A percentile compares a stretch with the other conserved stretches of the same genome.
Conservation (phyloP, 1,140 invertebrate genomes). For the Heterodera schachtii region DNA sequence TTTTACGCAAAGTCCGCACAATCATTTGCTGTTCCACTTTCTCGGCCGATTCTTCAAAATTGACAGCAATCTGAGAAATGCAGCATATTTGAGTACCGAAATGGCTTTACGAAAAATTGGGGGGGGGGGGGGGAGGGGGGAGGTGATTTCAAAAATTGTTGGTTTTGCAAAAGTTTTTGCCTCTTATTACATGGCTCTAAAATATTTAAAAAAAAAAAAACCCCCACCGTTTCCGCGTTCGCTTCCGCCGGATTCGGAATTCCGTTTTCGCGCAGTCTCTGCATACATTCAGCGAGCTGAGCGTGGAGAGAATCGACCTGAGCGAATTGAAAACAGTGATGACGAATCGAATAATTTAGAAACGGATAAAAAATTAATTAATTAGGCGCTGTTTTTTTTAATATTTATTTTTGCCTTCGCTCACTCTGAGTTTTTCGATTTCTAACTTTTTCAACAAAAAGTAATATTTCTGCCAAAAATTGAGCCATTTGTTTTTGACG, state of each 20-base stretch:
- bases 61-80: conserved; percentile 7
- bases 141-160: too few species aligned
- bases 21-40: conserved; percentile 3
- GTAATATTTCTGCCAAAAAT: conserved; percentile 21
- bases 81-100: too few species aligned
- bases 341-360: too few species aligned
- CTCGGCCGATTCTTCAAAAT: not conserved
- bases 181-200: too few species aligned
- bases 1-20: not conserved
- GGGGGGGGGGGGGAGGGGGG: too few species aligned
- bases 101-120: too few species aligned
- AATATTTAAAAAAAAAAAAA: too few species aligned
- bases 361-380: too few species aligned
- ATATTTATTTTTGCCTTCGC: too few species aligned
- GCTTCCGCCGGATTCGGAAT: not conserved
- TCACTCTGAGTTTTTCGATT: not conserved
- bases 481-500: conserved; percentile 13
- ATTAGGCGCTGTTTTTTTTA: too few species aligned
- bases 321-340: too few species aligned
- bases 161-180: too few species aligned
- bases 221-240: not conserved
- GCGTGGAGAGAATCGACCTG: conserved; percentile 5
- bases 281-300: conserved; percentile 1
- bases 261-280: not conserved
- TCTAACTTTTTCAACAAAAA: not conserved